phyloP scores from a whole-genome alignment of 2,113 vertebrate genomes.

The Thalassarche chlororhynchos region DNA sequence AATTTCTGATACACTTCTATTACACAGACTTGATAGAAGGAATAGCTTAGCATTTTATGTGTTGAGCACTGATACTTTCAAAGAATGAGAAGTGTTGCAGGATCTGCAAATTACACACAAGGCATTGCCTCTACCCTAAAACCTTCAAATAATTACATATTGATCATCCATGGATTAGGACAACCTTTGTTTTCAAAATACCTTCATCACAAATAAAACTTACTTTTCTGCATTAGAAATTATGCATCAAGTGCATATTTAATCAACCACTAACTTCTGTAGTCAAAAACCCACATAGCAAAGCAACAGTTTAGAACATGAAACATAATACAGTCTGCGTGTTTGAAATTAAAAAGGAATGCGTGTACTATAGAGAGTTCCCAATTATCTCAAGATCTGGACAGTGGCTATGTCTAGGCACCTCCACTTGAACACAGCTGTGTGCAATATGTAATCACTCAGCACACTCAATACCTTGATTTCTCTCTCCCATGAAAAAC shows the following conservation, averaged over 20 bases:
- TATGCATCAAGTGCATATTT: background rate
- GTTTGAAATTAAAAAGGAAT: background rate
- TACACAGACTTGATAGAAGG: background rate
- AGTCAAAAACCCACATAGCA: background rate
- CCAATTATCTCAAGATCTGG: background rate
- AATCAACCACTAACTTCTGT: background rate
- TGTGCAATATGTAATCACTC: fast-evolving
- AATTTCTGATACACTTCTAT: background rate
- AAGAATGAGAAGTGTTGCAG: background rate
- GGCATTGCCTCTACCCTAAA: background rate
- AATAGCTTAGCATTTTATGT: background rate
- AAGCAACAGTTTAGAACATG: background rate
- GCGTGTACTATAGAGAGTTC: background rate
- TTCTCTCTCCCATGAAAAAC: background rate
- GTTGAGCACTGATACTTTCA: background rate
- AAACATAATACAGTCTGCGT: background rate
- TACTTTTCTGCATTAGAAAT: background rate
- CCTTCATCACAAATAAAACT: background rate
- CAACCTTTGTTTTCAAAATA: background rate
- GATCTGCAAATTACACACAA: background rate
- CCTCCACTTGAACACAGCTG: background rate
- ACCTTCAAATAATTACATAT: background rate
- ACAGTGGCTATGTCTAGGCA: background rate
- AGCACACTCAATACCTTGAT: background rate
- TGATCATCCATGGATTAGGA: background rate